phyloP scores from a whole-genome alignment of 2,888 invertebrate species.

The Pachliopta kotzebuea region DNA sequence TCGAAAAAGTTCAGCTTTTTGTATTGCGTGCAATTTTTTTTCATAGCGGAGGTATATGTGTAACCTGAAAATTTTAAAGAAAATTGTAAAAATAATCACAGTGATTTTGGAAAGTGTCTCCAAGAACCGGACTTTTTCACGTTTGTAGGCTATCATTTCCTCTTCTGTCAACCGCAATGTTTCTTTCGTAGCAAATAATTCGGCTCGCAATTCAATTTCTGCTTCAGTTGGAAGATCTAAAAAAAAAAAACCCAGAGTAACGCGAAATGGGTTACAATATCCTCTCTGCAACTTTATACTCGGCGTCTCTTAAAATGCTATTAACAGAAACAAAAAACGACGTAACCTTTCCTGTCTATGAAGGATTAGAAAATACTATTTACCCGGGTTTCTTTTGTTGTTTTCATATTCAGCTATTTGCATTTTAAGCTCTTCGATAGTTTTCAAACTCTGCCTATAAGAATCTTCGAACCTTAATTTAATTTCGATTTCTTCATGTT shows the following conservation, averaged over 20 bases:
- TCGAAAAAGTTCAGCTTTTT: no score
- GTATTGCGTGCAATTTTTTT: no score
- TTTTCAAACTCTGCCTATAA: slow-evolving; percentile 46
- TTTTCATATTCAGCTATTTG: slow-evolving; percentile 61
- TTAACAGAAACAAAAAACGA: no score
- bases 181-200: slow-evolving; percentile 70
- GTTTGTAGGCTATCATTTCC: slow-evolving; percentile 60
- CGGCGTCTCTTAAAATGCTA: no score
- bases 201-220: slow-evolving; percentile 71
- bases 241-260: slow-evolving; percentile 26
- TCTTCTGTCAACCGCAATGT: slow-evolving; percentile 64
- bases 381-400: slow-evolving; percentile 60
- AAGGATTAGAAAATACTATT: not conserved
- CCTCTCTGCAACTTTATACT: no score
- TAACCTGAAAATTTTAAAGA: not conserved
- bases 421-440: slow-evolving; percentile 51
- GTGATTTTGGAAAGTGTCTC: slow-evolving; percentile 69
- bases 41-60: no score
- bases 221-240: slow-evolving; percentile 65
- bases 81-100: slow-evolving; percentile 45
- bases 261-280: not conserved
- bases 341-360: not conserved
- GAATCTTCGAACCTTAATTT: slow-evolving; percentile 47
- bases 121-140: slow-evolving; percentile 68
- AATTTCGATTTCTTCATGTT: slow-evolving; percentile 46